Base-by-base conservation (phyloP, 1,140 invertebrate species). In the Marisa cornuarietis region DNA sequence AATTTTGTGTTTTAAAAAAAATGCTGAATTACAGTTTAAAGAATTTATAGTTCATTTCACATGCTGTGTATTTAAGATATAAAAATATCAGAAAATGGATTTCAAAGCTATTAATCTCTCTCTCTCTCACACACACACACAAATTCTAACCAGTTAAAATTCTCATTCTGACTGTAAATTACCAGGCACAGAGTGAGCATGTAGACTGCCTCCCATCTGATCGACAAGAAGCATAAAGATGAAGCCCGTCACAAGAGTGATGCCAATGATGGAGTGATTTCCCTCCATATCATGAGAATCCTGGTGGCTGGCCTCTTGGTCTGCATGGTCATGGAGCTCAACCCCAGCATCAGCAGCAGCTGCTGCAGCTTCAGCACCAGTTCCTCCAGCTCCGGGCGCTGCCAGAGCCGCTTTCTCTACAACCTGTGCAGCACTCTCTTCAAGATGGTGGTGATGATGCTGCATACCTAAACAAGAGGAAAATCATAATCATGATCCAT, bases 161-260 rank as follows among this genome's bases (percentile, higher is more conserved):
- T 42, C 31, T 42, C 31, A 42, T 18, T 11, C 54, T 58, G 54
- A 58, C 11, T 11, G 52, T 9, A 58, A 71, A 69, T n/a, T 54
- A 86, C 85, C 82, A 83, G 86, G 18, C 11, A 74, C 68, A 18
- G 80, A 83, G 81, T 87, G 86, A 14, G 81, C 78, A 76, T 88
- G 87, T 24, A 82, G 61, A 74, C 90, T 86, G 31, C 93, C 93
- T 79, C 92, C 88, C 62, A 92, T 91, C 85, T 98, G 96, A 91
- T 99, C 98, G 7, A 99, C 95, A 14, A 99, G 90, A 72, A 99
- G 92, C 98, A 99, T 99, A 88, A 99, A 98, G 26, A 99, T 94
- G 91, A 99, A 99, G 24, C 98, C 95, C 58, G 95, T 86, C n/a
- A 96, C 93, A 58, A 96, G 91, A 54, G 94, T 93, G 51, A 95